Evolutionary conservation across 2,888 invertebrate species (phyloP), one percentile per base, ranked within the genome.

Genomic region (Phasia obesa): DNA sequence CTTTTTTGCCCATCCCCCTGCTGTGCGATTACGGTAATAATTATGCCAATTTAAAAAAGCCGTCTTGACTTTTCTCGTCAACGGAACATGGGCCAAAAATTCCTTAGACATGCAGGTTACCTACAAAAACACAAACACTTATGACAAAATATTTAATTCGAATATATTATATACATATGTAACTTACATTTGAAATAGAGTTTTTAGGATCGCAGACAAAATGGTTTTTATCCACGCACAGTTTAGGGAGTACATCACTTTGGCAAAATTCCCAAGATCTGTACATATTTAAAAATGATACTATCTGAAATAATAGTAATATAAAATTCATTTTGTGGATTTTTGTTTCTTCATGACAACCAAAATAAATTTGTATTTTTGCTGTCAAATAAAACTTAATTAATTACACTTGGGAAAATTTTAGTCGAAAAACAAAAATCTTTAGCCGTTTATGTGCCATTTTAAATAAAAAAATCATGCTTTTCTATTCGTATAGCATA

Each of bases 11-110:
- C 25, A 44, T 9, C 85, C 85, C 7, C 84, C 74, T 19, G 85
- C 84, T 4, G 74, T 55, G 4, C 49, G 59, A 59, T 85, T 82
- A 1, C 85, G 85, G 11, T 69, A 69, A n/a, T 53, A 77, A 73
- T 85, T 85, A 25, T 85, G 85, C 53, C 76, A 64, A 35, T 84
- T 70, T 27, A 84, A 23, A 47, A 85, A 70, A 5, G 79, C 23
- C 2, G 38, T 15, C 15, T 81, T 84, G 1, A 85, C n/a, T 74
- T 84, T 85, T 27, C 62, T 60, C 5, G 86, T 85, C 47, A 84
- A 70, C 11, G 86, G 86, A 2, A 84, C 81, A 53, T 82, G 70
- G 1, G 55, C 75, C 17, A 79, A 35, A 42, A 85, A 84, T 15
- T 55, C 17, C 15, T 60, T 67, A 0, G 80, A 38, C 27, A 15